Base-by-base conservation (phyloP, 2,888 invertebrate species). In the Rambutsinella grinnellia region DNA sequence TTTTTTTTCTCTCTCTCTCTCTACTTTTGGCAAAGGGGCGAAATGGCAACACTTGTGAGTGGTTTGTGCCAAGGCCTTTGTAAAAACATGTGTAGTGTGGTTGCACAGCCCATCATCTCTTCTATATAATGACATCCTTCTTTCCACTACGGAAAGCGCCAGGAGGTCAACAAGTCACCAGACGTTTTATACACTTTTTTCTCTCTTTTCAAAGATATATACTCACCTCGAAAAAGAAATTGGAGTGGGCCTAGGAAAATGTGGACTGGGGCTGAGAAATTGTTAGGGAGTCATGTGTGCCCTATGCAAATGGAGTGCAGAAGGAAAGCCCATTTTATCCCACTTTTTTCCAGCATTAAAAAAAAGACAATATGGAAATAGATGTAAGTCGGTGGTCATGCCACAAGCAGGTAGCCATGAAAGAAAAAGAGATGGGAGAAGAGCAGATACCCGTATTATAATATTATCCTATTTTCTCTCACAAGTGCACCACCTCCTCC, bases 141-240 rank as follows among this genome's bases (percentile, higher is more conserved):
- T 36, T 36, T 8, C 6, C 36, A 36, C 36, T 36, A 36, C 36
- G n/a, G n/a, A n/a, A 36, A 36, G 13, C 21, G 61, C 36, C 56
- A 56, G 1, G 53, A 61, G 67, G 74, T 74, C 74, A 74, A 66
- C 74, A 74, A 74, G 74, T 67, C 54, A 67, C 51, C 24, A 53
- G 36, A 21, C 23, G 17, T 47, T 62, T 47, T 62, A 47, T 21
- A 27, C 49, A 49, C 51, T 15, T 27, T 6, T 13, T 46, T 8
- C 46, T 19, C 19, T 46, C 23, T 61, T 56, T 24, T 21, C 26
- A 56, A 10, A 56, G 21, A 24, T 15, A 24, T 27, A 26, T 24
- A 27, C 17, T 15, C 26, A 56, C 23, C 54, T 21, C 28, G 53
- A 65, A 65, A 46, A 51, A 36, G 58, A 21, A 54, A 54, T 65